Base-by-base conservation (phyloP, 2,888 invertebrate genomes). In the Monochamus alternatus region DNA sequence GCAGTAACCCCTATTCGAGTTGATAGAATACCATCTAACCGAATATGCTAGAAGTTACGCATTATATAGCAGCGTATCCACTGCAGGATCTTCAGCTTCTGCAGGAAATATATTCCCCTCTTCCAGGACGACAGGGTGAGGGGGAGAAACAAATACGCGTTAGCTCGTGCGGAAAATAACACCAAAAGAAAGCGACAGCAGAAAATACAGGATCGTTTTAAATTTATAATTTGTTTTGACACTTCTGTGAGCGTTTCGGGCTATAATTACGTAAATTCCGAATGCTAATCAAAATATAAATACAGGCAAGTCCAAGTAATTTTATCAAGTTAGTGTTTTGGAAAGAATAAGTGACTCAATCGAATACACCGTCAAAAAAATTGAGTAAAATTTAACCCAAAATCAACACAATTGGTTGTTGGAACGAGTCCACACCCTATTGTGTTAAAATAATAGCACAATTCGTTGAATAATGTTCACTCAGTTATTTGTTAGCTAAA, bases 81-180 rank as follows among this genome's bases (percentile, higher is more conserved):
- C 3, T 47, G 8, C 47, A 8, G 8, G 9, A 5, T 47, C 8
- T 47, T 8, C 47, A 8, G 8, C 47, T 47, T 47, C 47, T 47
- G 47, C 47, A 8, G 12, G 47, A 47, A 10, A 47, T 12, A 47
- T 47, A 47, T 47, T 47, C n/a, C 14, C n/a, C 55, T 55, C 55
- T 3, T 14, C n/a, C 5, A 55, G 22, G 14, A 55, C n/a, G n/a
- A 55, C n/a, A 14, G 14, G 10, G 55, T 10, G n/a, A 55, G n/a
- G n/a, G 55, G 14, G 55, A 14, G n/a, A 55, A 55, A 55, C 14
- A 55, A 55, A 55, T 47, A 47, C 55, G 55, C 7, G 55, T n/a
- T 14, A 55, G 22, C 55, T 55, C 55, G 55, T 55, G 55, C 22
- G 14, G 55, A 55, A 55, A 55, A n/a, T 14, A 55, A 55, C 14